Evolutionary conservation across 2,888 invertebrate species (phyloP).

Genomic region (Neoaliturus tenellus): DNA sequence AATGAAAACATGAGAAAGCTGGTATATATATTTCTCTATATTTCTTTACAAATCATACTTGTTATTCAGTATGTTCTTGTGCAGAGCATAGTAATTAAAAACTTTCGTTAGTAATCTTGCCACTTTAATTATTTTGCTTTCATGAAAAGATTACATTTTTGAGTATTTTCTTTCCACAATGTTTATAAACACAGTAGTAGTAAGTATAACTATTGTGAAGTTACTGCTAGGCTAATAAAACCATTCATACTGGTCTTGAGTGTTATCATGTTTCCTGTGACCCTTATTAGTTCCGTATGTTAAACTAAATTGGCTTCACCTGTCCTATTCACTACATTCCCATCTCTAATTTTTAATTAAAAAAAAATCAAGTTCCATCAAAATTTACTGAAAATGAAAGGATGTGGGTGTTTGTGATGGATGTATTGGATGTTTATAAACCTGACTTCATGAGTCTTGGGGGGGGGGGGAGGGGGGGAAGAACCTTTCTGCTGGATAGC

Average conservation of each 20-base stretch:
- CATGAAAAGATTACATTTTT: not conserved
- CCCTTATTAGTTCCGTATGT: no score
- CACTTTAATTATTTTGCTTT: not conserved
- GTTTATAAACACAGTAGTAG: constrained; percentile 1
- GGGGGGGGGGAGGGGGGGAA: no score
- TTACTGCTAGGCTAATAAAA: constrained; percentile 29
- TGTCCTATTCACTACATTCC: no score
- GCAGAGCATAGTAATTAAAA: not conserved
- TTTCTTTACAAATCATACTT: not conserved
- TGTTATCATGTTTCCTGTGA: no score
- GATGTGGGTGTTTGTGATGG: no score
- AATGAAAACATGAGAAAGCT: not conserved
- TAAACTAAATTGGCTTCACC: no score
- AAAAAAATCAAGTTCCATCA: no score
- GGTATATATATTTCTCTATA: not conserved
- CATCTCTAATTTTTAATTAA: no score
- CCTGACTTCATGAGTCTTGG: no score
- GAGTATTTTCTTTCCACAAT: constrained; percentile 2
- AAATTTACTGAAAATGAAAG: no score
- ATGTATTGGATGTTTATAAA: no score
- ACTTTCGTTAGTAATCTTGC: not conserved
- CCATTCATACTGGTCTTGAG: constrained; percentile 30
- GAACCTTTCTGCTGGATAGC: no score
- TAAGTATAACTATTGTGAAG: constrained; percentile 1
- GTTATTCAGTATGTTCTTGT: not conserved